These are phyloP conservation scores for Falco concolor DNA, from an alignment of 2,797 vertebrate genomes.

Conservation along the genomic window DNA sequence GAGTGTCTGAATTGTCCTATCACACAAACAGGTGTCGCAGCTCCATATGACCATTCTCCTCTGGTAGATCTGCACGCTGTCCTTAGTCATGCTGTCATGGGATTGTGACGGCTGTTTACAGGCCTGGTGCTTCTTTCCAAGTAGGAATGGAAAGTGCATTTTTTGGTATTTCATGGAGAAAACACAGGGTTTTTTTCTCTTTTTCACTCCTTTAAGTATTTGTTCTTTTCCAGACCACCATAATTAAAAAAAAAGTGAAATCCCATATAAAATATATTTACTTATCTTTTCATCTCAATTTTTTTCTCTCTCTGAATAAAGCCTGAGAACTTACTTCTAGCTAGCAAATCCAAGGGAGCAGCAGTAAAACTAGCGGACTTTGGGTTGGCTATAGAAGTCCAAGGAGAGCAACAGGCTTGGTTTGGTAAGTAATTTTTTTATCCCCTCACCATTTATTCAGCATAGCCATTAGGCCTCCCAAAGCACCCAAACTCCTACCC, in stretches of 20 bases:
- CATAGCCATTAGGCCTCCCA: not conserved
- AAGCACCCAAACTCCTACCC: rapidly evolving
- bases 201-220: not conserved
- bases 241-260: not conserved
- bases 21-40: not conserved
- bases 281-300: slow-evolving; percentile 44
- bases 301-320: slow-evolving; percentile 73
- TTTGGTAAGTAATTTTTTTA: slow-evolving; percentile 82
- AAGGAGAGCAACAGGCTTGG: slow-evolving; percentile 97
- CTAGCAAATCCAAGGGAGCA: slow-evolving; percentile 95
- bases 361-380: slow-evolving; percentile 97
- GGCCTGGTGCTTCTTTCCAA: not conserved
- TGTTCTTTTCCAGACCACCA: not conserved
- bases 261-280: not conserved
- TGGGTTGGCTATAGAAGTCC: slow-evolving; percentile 94
- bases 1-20: not conserved
- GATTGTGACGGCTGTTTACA: not conserved
- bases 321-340: slow-evolving; percentile 97
- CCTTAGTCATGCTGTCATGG: not conserved
- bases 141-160: not conserved
- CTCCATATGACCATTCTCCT: not conserved
- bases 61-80: not conserved
- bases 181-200: not conserved
- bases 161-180: not conserved
- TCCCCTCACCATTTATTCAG: not conserved